These are phyloP conservation scores for Eristalis intricaria DNA, from an alignment of 2,888 invertebrate genomes.

Conservation along the genomic window DNA sequence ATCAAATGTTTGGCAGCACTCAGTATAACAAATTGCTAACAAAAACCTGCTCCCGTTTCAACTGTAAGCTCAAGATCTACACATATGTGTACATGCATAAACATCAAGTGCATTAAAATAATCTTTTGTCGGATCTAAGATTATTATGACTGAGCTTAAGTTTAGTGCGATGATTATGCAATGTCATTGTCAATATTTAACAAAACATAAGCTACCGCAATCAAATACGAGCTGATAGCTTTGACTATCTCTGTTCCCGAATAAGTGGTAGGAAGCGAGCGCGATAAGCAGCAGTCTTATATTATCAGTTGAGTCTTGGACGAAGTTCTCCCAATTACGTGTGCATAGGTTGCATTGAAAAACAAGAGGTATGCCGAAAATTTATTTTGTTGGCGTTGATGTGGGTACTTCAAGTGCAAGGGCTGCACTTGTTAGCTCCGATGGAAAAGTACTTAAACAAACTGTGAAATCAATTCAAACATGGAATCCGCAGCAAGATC, in stretches of 20 bases:
- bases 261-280: background rate
- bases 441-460: slow-evolving; percentile 86
- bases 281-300: slow-evolving; percentile 6
- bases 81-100: background rate
- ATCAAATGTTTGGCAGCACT: background rate
- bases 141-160: background rate
- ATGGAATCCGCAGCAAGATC: slow-evolving; percentile 89
- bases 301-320: slow-evolving; percentile 3
- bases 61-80: background rate
- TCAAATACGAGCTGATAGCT: slow-evolving; percentile 6
- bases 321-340: background rate
- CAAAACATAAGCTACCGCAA: background rate
- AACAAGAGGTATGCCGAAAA: slow-evolving; percentile 73
- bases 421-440: slow-evolving; percentile 88
- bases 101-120: background rate
- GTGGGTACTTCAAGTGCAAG: slow-evolving; percentile 96
- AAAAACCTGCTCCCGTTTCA: background rate
- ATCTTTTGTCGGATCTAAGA: background rate
- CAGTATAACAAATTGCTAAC: background rate
- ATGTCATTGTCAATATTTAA: background rate
- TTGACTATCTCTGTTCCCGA: background rate
- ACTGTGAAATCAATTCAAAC: slow-evolving; percentile 87
- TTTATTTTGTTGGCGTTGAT: slow-evolving; percentile 92
- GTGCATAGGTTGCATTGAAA: background rate
- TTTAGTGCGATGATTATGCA: background rate